phyloP scores from a whole-genome alignment of 2,888 invertebrate species.

The Meteorus cinctellus region DNA sequence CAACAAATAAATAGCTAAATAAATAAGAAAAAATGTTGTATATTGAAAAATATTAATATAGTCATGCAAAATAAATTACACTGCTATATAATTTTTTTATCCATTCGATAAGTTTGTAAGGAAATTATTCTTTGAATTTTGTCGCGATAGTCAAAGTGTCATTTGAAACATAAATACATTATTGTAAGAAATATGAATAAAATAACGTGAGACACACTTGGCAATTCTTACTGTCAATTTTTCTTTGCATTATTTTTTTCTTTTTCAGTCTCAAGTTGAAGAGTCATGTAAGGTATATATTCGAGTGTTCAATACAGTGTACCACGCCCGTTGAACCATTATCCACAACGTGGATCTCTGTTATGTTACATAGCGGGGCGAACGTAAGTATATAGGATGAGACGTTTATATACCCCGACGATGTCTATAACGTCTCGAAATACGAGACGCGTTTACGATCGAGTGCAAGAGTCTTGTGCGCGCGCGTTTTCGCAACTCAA shows the following conservation, averaged over 20 bases:
- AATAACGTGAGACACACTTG: neutral
- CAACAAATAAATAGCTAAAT: neutral
- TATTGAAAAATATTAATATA: neutral
- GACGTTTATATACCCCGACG: conserved; percentile 73
- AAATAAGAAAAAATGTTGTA: neutral
- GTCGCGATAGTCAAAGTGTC: neutral
- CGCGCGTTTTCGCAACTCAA: neutral
- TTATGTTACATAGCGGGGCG: conserved; percentile 38
- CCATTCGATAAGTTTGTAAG: too few relatives aligned
- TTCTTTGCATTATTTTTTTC: neutral
- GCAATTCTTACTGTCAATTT: neutral
- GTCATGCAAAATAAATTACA: too few relatives aligned
- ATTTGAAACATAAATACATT: neutral
- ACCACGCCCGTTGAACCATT: conserved; percentile 21
- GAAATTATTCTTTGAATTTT: too few relatives aligned
- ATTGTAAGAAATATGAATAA: neutral
- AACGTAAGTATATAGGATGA: conserved; percentile 72
- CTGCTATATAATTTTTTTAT: too few relatives aligned
- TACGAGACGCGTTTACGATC: conserved; percentile 74
- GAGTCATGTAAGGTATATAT: conserved; percentile 11
- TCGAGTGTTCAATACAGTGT: conserved; percentile 22
- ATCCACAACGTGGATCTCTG: conserved; percentile 38
- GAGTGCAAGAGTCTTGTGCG: conserved; percentile 31
- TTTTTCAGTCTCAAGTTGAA: neutral
- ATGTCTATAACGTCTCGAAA: conserved; percentile 73